These are phyloP conservation scores for Oryzias melastigma DNA, from an alignment of 2,113 vertebrate species.

Conservation along the genomic window DNA sequence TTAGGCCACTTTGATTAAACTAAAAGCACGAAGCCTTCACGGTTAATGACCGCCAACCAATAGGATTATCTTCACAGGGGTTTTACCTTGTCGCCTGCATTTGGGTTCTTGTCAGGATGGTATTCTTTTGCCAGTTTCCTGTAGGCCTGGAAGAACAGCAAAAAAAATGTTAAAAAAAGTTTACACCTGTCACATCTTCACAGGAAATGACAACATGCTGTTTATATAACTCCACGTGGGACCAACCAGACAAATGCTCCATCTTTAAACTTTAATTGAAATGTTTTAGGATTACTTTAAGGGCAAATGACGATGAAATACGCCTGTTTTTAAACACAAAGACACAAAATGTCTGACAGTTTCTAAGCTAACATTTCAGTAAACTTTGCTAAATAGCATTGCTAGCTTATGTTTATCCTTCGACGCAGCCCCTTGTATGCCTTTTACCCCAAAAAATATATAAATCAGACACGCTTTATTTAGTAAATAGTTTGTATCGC, in stretches of 20 bases:
- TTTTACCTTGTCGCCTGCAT: conserved; percentile 96
- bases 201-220: too few relatives aligned
- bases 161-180: not conserved
- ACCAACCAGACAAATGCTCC: too few relatives aligned
- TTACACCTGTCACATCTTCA: not conserved
- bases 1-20: too few relatives aligned
- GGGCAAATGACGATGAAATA: too few relatives aligned
- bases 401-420: not conserved
- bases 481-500: too few relatives aligned
- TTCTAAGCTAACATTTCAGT: not conserved
- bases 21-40: too few relatives aligned
- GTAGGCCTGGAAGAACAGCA: conserved; percentile 81
- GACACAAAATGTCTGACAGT: conserved; percentile 43
- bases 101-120: conserved; percentile 98
- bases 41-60: too few relatives aligned
- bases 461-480: not conserved
- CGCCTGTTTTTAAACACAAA: not conserved
- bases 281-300: too few relatives aligned
- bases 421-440: too few relatives aligned
- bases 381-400: conserved; percentile 15
- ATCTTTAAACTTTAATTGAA: too few relatives aligned
- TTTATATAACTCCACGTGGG: too few relatives aligned
- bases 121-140: conserved; percentile 97
- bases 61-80: not conserved
- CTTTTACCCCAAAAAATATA: not conserved